These are phyloP conservation scores for Diarsia dahlii DNA, from an alignment of 2,888 invertebrate genomes.

Conservation along the genomic window DNA sequence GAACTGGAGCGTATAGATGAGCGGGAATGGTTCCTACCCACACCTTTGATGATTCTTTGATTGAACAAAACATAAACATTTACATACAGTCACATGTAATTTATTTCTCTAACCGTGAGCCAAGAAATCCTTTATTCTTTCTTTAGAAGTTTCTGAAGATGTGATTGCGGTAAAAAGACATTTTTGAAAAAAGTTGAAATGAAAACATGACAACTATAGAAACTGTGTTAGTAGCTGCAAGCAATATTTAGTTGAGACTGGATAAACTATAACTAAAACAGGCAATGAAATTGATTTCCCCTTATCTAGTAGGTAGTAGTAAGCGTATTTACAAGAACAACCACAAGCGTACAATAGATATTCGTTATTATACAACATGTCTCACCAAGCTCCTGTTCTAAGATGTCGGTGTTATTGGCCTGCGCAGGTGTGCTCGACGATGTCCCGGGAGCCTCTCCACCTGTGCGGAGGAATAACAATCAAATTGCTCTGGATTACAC, in stretches of 20 bases:
- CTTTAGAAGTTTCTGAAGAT: conserved; percentile 33
- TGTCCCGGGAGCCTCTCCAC: conserved; percentile 83
- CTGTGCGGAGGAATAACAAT: conserved; percentile 74
- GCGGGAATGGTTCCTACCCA: conserved; percentile 29
- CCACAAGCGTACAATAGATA: conserved; percentile 27
- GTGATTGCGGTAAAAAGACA: neutral
- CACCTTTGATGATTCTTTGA: conserved; percentile 46
- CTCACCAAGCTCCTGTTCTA: conserved; percentile 88
- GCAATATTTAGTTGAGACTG: conserved; percentile 56
- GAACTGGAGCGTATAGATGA: conserved; percentile 8
- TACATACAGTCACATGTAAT: conserved; percentile 25
- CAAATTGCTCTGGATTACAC: conserved; percentile 58
- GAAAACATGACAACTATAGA: conserved; percentile 33
- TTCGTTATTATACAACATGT: conserved; percentile 53
- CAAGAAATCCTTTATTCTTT: conserved; percentile 44
- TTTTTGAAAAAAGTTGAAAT: conserved; percentile 23
- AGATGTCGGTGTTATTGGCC: conserved; percentile 76
- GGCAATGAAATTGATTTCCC: conserved; percentile 23
- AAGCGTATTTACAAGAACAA: conserved; percentile 38
- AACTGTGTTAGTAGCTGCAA: conserved; percentile 74
- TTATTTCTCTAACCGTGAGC: conserved; percentile 28
- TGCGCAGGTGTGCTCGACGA: conserved; percentile 77
- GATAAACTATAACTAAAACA: conserved; percentile 15
- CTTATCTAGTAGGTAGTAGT: conserved; percentile 12
- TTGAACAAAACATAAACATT: conserved; percentile 37